phyloP scores from a whole-genome alignment of 92 coral and sea anemone genomes.

The Porites evermanni region DNA sequence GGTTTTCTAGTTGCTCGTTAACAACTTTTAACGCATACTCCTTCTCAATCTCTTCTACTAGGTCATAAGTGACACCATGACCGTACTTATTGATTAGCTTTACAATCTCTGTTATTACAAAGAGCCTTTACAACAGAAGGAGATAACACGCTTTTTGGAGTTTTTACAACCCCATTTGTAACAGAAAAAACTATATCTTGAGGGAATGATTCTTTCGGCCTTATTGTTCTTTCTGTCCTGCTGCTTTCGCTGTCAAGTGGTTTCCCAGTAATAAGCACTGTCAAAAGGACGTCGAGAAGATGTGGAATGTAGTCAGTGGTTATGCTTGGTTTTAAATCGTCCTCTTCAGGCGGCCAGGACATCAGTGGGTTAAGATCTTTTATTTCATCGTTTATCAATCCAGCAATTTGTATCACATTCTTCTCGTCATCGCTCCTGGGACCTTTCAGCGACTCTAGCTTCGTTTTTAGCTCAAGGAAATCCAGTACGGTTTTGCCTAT shows the following conservation, averaged over 20 bases:
- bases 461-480: constrained; percentile 20
- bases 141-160: constrained; percentile 68
- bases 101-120: constrained; percentile 69
- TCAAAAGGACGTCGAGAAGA: constrained; percentile 49
- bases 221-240: constrained; percentile 43
- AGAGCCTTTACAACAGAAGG: constrained; percentile 73
- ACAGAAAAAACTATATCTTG: constrained; percentile 57
- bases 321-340: constrained; percentile 35
- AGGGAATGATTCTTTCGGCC: constrained; percentile 61
- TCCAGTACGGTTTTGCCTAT: constrained; percentile 28
- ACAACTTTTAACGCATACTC: constrained; percentile 67
- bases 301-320: constrained; percentile 41
- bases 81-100: constrained; percentile 70
- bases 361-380: constrained; percentile 55
- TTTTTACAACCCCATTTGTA: constrained; percentile 56
- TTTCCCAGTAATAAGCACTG: constrained; percentile 62
- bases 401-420: constrained; percentile 44
- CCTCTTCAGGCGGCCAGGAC: constrained; percentile 73
- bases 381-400: constrained; percentile 44
- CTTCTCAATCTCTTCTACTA: constrained; percentile 70
- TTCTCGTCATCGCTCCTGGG: constrained; percentile 5
- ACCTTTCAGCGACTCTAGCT: constrained; percentile 8
- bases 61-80: constrained; percentile 66
- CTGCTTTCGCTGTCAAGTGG: constrained; percentile 57
- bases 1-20: constrained; percentile 48